Evolutionary conservation across 1,140 invertebrate genomes (phyloP).

Genomic region (Drosophila murphyi): DNA sequence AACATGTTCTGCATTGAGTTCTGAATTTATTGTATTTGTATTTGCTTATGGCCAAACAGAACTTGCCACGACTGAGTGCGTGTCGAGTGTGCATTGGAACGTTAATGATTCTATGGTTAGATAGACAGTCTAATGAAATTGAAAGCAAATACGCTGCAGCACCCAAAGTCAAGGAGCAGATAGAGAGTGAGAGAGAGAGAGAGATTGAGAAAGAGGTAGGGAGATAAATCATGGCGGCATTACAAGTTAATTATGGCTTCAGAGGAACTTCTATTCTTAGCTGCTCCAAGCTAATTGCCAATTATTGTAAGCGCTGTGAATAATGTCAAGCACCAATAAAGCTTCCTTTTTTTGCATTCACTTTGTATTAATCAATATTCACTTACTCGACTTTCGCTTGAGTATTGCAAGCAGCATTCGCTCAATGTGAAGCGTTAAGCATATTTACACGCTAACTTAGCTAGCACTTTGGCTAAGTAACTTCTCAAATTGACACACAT

Average conservation of each 20-base stretch:
- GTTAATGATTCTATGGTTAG: conserved; percentile 62
- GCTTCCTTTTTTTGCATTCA: conserved; percentile 26
- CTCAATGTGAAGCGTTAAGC: conserved; percentile 48
- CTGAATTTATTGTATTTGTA: conserved; percentile 43
- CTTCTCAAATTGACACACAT: conserved; percentile 54
- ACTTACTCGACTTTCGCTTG: conserved; percentile 31
- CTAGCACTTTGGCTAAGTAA: conserved; percentile 42
- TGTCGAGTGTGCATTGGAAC: conserved; percentile 42
- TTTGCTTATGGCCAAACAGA: conserved; percentile 41
- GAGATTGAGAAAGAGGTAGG: neutral
- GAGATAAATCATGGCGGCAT: too few relatives aligned
- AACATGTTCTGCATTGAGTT: conserved; percentile 6
- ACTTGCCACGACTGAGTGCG: conserved; percentile 34
- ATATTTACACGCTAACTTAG: conserved; percentile 51
- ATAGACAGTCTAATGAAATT: conserved; percentile 8
- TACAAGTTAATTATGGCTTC: conserved; percentile 11
- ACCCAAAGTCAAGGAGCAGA: neutral
- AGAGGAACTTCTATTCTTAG: neutral
- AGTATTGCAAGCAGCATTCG: conserved; percentile 25
- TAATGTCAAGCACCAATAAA: conserved; percentile 28
- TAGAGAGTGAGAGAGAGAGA: neutral
- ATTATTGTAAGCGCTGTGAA: conserved; percentile 2
- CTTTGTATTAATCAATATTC: conserved; percentile 13
- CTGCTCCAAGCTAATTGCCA: neutral
- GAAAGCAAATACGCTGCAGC: conserved; percentile 7